Evolutionary conservation across 2,888 invertebrate species (phyloP).

Genomic region (Clusia tigrina): DNA sequence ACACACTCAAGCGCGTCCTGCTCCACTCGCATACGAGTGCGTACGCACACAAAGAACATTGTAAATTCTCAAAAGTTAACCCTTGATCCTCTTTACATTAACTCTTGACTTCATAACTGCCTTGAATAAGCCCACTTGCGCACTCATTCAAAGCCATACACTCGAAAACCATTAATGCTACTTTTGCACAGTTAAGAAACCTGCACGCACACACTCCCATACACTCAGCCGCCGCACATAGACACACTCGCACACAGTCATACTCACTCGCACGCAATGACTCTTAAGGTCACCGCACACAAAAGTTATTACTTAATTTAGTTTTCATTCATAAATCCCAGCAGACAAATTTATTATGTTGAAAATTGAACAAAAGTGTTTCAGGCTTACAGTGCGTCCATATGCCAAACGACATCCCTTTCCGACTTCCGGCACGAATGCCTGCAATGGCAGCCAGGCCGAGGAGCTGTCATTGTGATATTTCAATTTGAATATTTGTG

Average conservation of each 20-base stretch:
- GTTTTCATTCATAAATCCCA: conserved; percentile 36
- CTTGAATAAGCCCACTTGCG: conserved; percentile 40
- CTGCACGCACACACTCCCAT: background rate
- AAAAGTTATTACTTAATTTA: conserved; percentile 59
- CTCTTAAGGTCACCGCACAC: conserved; percentile 26
- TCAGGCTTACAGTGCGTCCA: background rate
- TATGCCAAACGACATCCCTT: background rate
- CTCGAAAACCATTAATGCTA: background rate
- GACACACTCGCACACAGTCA: background rate
- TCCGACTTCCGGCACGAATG: background rate
- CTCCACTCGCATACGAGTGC: background rate
- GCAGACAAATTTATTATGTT: conserved; percentile 47
- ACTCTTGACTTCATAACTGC: conserved; percentile 22
- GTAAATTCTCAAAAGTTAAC: conserved; percentile 10
- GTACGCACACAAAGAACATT: background rate
- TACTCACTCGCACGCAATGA: background rate
- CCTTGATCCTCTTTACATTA: conserved; percentile 23
- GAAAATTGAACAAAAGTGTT: conserved; percentile 48
- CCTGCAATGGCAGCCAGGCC: background rate
- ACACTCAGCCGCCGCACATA: too few species aligned
- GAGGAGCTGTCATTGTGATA: conserved; percentile 21
- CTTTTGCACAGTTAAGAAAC: background rate
- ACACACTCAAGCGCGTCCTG: background rate
- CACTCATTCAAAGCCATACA: background rate
- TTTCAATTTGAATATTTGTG: conserved; percentile 27